phyloP scores from a whole-genome alignment of 2,113 vertebrate species.

The Tenrec ecaudatus region DNA sequence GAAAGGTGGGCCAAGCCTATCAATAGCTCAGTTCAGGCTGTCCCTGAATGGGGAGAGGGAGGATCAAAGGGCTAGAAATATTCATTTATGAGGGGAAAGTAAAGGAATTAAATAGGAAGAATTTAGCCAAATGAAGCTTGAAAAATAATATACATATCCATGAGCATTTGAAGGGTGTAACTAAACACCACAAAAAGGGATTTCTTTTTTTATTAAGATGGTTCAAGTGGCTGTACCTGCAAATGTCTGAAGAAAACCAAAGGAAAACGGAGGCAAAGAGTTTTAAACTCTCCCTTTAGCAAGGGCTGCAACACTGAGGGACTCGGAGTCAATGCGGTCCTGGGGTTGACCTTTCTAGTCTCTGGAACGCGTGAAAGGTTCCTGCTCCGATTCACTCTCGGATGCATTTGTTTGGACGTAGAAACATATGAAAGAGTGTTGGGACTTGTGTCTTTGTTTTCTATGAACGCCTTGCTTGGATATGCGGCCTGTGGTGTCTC shows the following conservation, averaged over 20 bases:
- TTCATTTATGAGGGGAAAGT: constrained; percentile 67
- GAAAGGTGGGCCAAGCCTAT: constrained; percentile 44
- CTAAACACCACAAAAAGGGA: constrained; percentile 59
- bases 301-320: not conserved
- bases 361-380: not conserved
- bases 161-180: constrained; percentile 59
- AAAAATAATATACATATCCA: constrained; percentile 48
- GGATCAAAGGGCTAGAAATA: constrained; percentile 64
- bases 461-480: not conserved
- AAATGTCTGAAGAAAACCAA: constrained; percentile 62
- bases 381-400: constrained; percentile 23
- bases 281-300: constrained; percentile 37
- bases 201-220: constrained; percentile 48
- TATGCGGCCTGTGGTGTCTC: not conserved
- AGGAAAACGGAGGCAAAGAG: not conserved
- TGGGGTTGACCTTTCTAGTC: not conserved
- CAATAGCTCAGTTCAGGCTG: constrained; percentile 54
- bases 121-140: constrained; percentile 61
- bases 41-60: constrained; percentile 36
- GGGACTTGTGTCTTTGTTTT: not conserved
- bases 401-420: constrained; percentile 20
- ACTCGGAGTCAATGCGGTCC: not conserved
- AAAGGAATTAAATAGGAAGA: constrained; percentile 72
- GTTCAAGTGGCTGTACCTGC: constrained; percentile 45
- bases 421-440: not conserved